Evolutionary conservation across 2,888 invertebrate genomes (phyloP), one percentile per base, ranked within the genome.

Genomic region (Mycogona germanica): DNA sequence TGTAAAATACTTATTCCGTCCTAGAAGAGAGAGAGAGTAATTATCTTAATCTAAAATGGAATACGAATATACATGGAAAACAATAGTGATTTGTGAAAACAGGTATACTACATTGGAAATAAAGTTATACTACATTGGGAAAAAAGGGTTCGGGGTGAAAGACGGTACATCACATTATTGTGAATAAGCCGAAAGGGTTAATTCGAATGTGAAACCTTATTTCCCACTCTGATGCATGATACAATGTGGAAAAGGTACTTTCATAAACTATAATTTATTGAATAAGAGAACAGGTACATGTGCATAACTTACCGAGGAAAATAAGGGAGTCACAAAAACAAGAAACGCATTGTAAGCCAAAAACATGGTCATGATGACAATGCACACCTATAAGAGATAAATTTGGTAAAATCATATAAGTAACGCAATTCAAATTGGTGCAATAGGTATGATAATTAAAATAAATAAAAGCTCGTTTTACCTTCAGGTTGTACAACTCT

Each of bases 401-500:
- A 2, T 29, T n/a, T 32, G 35, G 9, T 32, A 32, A 32, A 28
- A 17, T 28, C 30, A 3, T 46, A 21, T 21, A 26, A 42, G 5
- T 21, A 6, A 21, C 14, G n/a, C 25, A 3, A 23, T 44, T 44
- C 17, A 17, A 7, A 38, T 17, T 44, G 17, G 7, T 21, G 19
- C 14, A 26, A n/a, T n/a, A n/a, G n/a, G n/a, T n/a, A 5, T 25
- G 5, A 25, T 45, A 17, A 7, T 25, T 45, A 2, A 45, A 45
- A 25, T 45, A 21, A 23, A 44, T n/a, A 19, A 44, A 2, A 9
- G 6, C 40, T 38, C 14, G 21, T 21, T 28, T 14, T 7, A 46
- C 46, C 46, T 46, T 46, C 12, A 46, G 30, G 30, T 46, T 46
- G 19, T 28, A 46, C 29, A 46, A 14, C 21, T 46, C 28, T 17